Evolutionary conservation across 1,140 invertebrate genomes (phyloP).

Genomic region (Pentalonia nigronervosa): DNA sequence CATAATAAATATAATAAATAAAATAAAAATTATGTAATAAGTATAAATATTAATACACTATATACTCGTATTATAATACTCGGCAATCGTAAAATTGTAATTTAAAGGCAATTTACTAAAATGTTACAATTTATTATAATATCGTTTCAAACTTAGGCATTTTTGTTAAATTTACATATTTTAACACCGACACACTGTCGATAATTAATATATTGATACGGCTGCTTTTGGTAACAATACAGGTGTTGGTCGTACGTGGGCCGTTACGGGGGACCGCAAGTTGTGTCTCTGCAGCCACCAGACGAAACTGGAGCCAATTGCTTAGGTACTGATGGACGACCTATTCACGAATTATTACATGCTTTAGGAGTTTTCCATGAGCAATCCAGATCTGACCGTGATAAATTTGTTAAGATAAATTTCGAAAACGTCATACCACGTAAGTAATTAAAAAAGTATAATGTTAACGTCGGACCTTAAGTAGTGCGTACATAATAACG

Average conservation of each 20-base stretch:
- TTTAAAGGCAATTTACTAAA: no score
- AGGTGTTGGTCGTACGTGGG: conserved; percentile 76
- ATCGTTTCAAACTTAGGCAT: background rate
- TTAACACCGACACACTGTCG: background rate
- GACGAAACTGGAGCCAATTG: conserved; percentile 69
- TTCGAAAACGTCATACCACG: conserved; percentile 69
- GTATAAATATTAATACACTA: no score
- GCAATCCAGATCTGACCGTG: conserved; percentile 71
- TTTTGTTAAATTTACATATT: background rate
- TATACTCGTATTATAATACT: no score
- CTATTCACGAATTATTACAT: conserved; percentile 75
- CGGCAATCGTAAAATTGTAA: no score
- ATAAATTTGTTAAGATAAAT: conserved; percentile 70
- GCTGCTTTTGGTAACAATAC: background rate
- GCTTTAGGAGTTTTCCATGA: conserved; percentile 74
- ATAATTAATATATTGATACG: no score
- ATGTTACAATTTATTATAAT: no score
- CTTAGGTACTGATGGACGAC: conserved; percentile 69
- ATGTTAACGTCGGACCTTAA: background rate
- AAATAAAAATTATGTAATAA: no score
- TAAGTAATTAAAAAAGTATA: conserved; percentile 61
- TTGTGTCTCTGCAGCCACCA: conserved; percentile 72
- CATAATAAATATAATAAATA: no score
- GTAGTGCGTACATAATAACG: background rate
- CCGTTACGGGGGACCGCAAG: conserved; percentile 71